phyloP scores from a whole-genome alignment of 2,888 invertebrate species.

The Archips xylosteana region DNA sequence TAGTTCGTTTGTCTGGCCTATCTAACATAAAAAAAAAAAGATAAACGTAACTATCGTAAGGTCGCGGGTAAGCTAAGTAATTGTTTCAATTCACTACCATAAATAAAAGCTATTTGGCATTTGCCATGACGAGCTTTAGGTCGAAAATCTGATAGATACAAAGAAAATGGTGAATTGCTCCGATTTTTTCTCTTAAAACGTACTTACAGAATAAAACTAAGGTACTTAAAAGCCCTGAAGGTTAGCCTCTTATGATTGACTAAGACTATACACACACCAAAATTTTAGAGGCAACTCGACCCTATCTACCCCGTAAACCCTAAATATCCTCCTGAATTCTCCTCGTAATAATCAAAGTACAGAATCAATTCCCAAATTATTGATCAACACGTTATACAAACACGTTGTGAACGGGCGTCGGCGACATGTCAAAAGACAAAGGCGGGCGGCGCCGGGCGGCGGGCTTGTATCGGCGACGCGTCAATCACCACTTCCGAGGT shows the following conservation, averaged over 20 bases:
- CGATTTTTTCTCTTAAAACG: too few relatives aligned
- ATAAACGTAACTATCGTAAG: too few relatives aligned
- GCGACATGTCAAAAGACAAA: slow-evolving; percentile 51
- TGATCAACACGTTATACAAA: slow-evolving; percentile 21
- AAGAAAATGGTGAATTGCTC: too few relatives aligned
- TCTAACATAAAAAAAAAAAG: too few relatives aligned
- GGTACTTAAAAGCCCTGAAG: not conserved
- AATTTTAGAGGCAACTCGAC: not conserved
- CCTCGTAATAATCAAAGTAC: slow-evolving; percentile 1
- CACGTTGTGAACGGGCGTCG: slow-evolving; percentile 15
- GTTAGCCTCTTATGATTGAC: not conserved
- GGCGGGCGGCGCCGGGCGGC: slow-evolving; percentile 61
- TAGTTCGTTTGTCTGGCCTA: too few relatives aligned
- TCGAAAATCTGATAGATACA: too few relatives aligned
- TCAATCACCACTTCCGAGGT: slow-evolving; percentile 66
- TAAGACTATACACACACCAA: too few relatives aligned
- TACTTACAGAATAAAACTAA: too few relatives aligned
- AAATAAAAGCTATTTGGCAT: too few relatives aligned
- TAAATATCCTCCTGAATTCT: not conserved
- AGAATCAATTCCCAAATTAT: slow-evolving; percentile 24
- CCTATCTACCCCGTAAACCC: not conserved
- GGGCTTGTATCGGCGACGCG: slow-evolving; percentile 63
- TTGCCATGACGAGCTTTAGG: too few relatives aligned
- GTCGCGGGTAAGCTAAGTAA: too few relatives aligned
- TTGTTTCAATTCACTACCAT: too few relatives aligned